Conservation (phyloP, 2,113 vertebrate genomes). For the Siphamia tubifer region DNA sequence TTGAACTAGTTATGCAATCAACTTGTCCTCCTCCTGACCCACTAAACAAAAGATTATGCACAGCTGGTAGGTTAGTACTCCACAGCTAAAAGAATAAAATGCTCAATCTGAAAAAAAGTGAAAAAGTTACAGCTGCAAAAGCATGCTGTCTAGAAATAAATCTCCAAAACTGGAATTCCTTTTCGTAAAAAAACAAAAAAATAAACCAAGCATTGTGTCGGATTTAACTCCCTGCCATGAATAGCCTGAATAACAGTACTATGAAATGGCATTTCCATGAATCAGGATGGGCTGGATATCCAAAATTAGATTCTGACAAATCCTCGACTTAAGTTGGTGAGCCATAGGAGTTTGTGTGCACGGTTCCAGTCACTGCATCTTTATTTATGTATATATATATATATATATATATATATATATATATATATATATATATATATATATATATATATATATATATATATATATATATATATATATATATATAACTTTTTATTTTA, state of each 20-base stretch:
- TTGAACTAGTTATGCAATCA: neutral
- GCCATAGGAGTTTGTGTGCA: neutral
- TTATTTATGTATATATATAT: no score
- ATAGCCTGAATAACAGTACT: constrained; percentile 7
- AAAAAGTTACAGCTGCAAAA: neutral
- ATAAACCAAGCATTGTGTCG: neutral
- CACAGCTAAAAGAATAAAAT: no score
- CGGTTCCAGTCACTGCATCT: neutral
- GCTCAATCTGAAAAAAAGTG: no score
- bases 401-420: no score
- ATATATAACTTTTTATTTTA: no score
- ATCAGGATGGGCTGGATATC: constrained; percentile 25
- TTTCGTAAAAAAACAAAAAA: neutral
- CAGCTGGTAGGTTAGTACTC: neutral
- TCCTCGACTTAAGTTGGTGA: constrained; percentile 40
- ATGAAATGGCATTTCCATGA: constrained; percentile 20
- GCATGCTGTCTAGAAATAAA: neutral
- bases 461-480: no score
- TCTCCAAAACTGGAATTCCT: neutral
- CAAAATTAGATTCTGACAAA: constrained; percentile 52
- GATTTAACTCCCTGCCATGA: neutral
- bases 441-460: no score
- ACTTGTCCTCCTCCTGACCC: neutral
- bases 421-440: no score
- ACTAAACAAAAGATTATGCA: neutral